Evolutionary conservation across 2,797 vertebrate species (phyloP), one percentile per base, ranked within the genome.

Genomic region (Triplophysa yarkandensis): DNA sequence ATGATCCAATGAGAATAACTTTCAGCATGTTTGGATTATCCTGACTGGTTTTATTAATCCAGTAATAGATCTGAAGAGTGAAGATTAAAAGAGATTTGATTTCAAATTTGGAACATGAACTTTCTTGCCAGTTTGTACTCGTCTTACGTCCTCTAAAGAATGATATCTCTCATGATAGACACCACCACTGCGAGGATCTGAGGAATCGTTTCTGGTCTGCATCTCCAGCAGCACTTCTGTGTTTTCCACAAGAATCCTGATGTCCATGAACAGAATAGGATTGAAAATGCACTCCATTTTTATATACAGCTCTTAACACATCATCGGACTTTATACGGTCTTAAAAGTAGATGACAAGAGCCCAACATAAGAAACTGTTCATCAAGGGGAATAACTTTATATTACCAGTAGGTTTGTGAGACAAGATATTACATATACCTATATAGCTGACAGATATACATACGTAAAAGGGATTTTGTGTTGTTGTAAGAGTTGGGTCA

Each of bases 151-250:
- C 34, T 90, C 91, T 82, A 98, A 88, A 0, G 89, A 91, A 84
- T 97, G 95, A 76, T 98, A 99, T 80, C 84, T 87, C 69, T 98
- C 93, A 2, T 95, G 94, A 79, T 90, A 96, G 0, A 88, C 90
- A 0, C 85, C 67, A 0, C 85, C 58, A 71, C 87, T 90, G 27
- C 94, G 88, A 1, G 91, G 91, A 68, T 83, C 90, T 2, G 86
- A 32, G 0, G 93, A 91, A 75, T 88, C 86, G 7, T 96, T 95
- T 78, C 39, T 74, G 46, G 81, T 96, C 88, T 99, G 97, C 74
- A 92, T 91, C 82, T 88, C 85, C 50, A 98, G 94, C 75, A 96
- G 80, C 30, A 84, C 86, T 41, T 92, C 81, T 60, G 92, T 86
- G 55, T 98, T 88, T 58, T 16, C 69, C 71, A 95, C 60, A 25